phyloP scores from a whole-genome alignment of 2,113 vertebrate species.

The Struthio camelus region DNA sequence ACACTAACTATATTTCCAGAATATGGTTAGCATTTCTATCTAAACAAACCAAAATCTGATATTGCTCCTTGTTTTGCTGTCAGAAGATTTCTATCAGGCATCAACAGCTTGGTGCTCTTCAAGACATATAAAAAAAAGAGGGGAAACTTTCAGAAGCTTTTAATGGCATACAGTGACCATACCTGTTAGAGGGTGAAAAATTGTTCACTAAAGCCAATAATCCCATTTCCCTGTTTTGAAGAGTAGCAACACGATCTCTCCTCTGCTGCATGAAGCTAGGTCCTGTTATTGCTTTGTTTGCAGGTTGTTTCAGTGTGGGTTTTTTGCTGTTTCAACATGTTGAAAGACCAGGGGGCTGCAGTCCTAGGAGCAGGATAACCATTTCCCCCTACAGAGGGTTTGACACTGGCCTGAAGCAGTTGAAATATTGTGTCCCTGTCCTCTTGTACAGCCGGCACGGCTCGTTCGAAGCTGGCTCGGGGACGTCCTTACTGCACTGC shows the following conservation, averaged over 20 bases:
- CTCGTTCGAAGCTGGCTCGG: accelerated
- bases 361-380: neutral
- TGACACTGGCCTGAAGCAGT: neutral
- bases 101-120: neutral
- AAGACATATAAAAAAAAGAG: neutral
- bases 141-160: neutral
- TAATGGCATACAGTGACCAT: neutral
- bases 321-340: neutral
- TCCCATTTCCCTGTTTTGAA: neutral
- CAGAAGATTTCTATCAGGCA: neutral
- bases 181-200: neutral
- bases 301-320: neutral
- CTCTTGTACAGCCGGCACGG: neutral
- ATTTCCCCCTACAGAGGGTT: neutral
- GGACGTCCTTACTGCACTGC: neutral
- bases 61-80: neutral
- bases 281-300: neutral
- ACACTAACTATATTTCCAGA: neutral
- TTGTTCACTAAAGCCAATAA: neutral
- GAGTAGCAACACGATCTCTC: neutral
- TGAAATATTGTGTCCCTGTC: accelerated
- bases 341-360: neutral
- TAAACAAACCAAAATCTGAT: neutral
- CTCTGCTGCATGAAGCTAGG: accelerated
- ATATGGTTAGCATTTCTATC: neutral